Conservation (phyloP, 2,113 vertebrate species). For the Neodontobutis hainanensis region DNA sequence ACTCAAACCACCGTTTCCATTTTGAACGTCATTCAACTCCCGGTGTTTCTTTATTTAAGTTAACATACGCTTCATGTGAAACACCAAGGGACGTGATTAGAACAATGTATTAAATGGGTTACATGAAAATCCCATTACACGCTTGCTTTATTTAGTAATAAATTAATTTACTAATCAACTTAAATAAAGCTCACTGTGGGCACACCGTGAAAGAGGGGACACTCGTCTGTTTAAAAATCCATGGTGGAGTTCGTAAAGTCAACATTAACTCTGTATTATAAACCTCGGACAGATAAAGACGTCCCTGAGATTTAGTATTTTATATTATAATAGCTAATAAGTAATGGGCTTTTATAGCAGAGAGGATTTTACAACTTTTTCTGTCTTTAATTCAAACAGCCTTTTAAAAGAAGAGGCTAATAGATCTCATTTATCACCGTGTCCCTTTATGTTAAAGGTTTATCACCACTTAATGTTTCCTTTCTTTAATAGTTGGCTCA, state of each 20-base stretch:
- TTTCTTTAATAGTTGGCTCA: slow-evolving; percentile 15
- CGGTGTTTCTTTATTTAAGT: not conserved
- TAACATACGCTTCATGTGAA: not conserved
- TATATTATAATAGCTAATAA: slow-evolving; percentile 8
- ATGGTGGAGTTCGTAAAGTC: not conserved
- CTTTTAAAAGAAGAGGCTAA: slow-evolving; percentile 3
- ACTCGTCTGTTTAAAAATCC: slow-evolving; percentile 5
- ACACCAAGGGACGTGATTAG: slow-evolving; percentile 28
- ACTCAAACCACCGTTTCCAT: too few species aligned
- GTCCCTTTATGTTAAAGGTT: slow-evolving; percentile 28
- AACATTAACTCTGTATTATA: not conserved
- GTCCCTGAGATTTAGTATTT: not conserved
- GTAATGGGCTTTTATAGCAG: slow-evolving; percentile 3
- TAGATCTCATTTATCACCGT: slow-evolving; percentile 24
- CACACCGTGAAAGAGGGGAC: not conserved
- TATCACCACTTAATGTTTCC: slow-evolving; percentile 16
- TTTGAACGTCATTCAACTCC: not conserved
- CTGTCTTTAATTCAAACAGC: not conserved
- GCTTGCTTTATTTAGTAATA: slow-evolving; percentile 30
- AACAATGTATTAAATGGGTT: slow-evolving; percentile 29
- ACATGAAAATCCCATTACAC: slow-evolving; percentile 42
- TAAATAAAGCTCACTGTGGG: slow-evolving; percentile 28
- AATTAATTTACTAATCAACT: slow-evolving; percentile 43
- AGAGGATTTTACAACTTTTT: slow-evolving; percentile 1
- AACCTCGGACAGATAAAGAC: not conserved